Conservation (phyloP, 2,797 vertebrate genomes). For the Melanitta fusca region DNA sequence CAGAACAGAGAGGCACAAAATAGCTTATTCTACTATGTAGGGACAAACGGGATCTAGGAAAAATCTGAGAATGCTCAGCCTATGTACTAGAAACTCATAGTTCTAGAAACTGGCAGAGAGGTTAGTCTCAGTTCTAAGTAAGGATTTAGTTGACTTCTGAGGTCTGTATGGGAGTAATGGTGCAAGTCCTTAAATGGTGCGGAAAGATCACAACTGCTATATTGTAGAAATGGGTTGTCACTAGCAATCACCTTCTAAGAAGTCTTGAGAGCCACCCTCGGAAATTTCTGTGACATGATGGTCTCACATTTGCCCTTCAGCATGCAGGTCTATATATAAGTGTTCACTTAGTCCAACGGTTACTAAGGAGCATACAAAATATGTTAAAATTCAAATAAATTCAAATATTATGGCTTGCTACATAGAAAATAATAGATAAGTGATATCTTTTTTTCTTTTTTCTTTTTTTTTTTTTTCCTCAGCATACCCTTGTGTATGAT, state of each 20-base stretch:
- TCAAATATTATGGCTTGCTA: background rate
- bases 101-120: background rate
- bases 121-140: background rate
- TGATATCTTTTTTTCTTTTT: background rate
- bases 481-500: background rate
- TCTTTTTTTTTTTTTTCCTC: background rate
- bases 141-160: background rate
- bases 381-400: background rate
- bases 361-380: background rate
- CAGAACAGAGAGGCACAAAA: background rate
- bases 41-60: background rate
- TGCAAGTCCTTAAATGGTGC: background rate
- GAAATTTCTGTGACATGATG: rapidly evolving
- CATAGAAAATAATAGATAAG: background rate
- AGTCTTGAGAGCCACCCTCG: background rate
- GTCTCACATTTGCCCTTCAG: background rate
- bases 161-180: background rate
- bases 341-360: background rate
- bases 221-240: background rate
- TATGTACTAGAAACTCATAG: no score
- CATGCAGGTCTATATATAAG: background rate
- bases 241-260: background rate
- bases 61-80: background rate
- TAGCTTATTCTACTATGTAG: background rate
- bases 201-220: background rate